Base-by-base conservation (phyloP, 2,113 vertebrate species). In the Nematolebias whitei region DNA sequence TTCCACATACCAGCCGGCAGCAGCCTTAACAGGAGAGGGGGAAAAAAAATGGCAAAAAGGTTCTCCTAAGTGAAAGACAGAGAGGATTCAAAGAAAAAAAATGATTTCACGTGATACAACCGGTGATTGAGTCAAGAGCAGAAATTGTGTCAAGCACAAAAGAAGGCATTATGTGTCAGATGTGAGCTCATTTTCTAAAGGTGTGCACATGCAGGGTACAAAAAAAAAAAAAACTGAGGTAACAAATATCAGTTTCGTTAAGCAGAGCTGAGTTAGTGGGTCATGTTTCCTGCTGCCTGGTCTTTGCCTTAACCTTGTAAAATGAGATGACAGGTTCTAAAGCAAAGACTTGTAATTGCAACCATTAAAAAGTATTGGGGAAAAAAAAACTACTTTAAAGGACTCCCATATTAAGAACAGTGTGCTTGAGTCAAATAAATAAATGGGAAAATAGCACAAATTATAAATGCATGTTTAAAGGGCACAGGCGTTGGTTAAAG, bases 281-380 rank as follows among this genome's bases (percentile, higher is more conserved):
- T 89, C 79, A 64, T 52, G 85, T 88, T 88, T 85, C 83, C 83
- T 83, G 88, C 82, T 82, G 79, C 82, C 66, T 88, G 81, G 80
- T 87, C 79, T 90, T 89, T 84, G 77, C 85, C 82, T 78, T 87
- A 87, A 86, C 82, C 87, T 89, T 89, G 80, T 89, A 90, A 88
- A 84, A 82, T 80, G 82, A 92, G 82, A 90, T 85, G 86, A 87
- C 83, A 85, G 82, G 80, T 90, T 81, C 68, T 78, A 85, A 88
- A 91, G 85, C 80, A 19, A 76, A 81, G 80, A 85, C 81, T 89
- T 85, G 88, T 83, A 85, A 90, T 92, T 90, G 87, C 83, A 83
- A 80, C 69, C 85, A 60, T 88, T 90, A 87, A 82, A 88, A 88
- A 74, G 75, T 55, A 38, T 68, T 73, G 55, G 66, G 59, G 64